These are phyloP conservation scores for Sebastes cheni DNA, from an alignment of 2,797 vertebrate species.

Conservation along the genomic window DNA sequence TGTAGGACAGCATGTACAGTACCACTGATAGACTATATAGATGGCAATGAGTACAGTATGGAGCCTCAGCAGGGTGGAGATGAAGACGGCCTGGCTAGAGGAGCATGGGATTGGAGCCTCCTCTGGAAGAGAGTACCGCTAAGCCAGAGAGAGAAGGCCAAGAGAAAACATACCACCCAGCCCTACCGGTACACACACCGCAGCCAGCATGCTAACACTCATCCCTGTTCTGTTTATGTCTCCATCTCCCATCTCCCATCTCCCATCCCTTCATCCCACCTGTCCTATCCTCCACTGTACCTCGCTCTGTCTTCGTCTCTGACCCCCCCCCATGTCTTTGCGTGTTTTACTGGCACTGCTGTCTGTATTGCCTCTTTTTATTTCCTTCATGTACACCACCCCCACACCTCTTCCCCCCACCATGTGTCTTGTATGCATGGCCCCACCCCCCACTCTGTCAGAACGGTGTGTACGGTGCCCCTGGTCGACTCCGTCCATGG, in stretches of 20 bases:
- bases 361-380: conserved; percentile 17
- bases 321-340: conserved; percentile 28
- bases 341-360: conserved; percentile 12
- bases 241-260: conserved; percentile 50
- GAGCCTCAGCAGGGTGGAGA: conserved; percentile 99
- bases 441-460: conserved; percentile 74
- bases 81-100: conserved; percentile 97
- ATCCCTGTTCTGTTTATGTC: conserved; percentile 71
- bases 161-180: conserved; percentile 92
- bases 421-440: conserved; percentile 52
- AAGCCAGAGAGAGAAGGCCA: conserved; percentile 94
- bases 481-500: conserved; percentile 98
- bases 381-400: conserved; percentile 1
- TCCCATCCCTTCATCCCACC: conserved; percentile 30
- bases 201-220: conserved; percentile 71
- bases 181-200: conserved; percentile 92
- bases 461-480: conserved; percentile 97
- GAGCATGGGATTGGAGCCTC: conserved; percentile 99
- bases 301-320: conserved; percentile 7
- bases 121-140: conserved; percentile 98
- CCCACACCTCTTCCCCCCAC: background rate
- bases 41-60: conserved; percentile 98
- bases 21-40: conserved; percentile 99
- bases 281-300: conserved; percentile 29
- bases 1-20: conserved; percentile 98